Evolutionary conservation across 2,888 invertebrate species (phyloP).

Genomic region (Camptogramma bilineatum): DNA sequence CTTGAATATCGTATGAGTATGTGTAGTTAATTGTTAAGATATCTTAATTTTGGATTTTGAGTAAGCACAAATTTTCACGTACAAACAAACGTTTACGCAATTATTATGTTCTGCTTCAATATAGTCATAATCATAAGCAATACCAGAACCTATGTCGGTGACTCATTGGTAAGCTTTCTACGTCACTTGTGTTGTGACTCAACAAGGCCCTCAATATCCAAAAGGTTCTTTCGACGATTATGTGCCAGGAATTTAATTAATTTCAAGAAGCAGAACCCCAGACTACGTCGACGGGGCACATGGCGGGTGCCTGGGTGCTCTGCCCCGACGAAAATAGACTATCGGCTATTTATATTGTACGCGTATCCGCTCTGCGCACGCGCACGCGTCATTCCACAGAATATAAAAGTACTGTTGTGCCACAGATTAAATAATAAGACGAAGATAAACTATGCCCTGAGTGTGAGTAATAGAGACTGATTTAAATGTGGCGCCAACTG

Average conservation of each 20-base stretch:
- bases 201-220: constrained; percentile 28
- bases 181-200: constrained; percentile 37
- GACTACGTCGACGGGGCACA: constrained; percentile 73
- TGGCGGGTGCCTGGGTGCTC: constrained; percentile 76
- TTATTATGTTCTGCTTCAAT: not conserved
- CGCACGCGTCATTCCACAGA: constrained; percentile 51
- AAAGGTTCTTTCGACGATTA: constrained; percentile 57
- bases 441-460: constrained; percentile 43
- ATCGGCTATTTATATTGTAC: constrained; percentile 76
- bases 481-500: constrained; percentile 61
- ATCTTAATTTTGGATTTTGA: no score
- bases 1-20: constrained; percentile 4
- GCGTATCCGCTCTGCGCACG: constrained; percentile 81
- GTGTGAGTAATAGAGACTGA: constrained; percentile 52
- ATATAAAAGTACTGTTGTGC: constrained; percentile 20
- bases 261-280: constrained; percentile 68
- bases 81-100: not conserved
- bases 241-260: constrained; percentile 73
- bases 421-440: constrained; percentile 26
- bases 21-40: not conserved
- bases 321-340: constrained; percentile 77
- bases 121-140: not conserved
- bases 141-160: constrained; percentile 12
- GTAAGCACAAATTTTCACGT: no score
- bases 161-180: constrained; percentile 31